Evolutionary conservation across 2,888 invertebrate species (phyloP).

Genomic region (Nephrotoma appendiculata): DNA sequence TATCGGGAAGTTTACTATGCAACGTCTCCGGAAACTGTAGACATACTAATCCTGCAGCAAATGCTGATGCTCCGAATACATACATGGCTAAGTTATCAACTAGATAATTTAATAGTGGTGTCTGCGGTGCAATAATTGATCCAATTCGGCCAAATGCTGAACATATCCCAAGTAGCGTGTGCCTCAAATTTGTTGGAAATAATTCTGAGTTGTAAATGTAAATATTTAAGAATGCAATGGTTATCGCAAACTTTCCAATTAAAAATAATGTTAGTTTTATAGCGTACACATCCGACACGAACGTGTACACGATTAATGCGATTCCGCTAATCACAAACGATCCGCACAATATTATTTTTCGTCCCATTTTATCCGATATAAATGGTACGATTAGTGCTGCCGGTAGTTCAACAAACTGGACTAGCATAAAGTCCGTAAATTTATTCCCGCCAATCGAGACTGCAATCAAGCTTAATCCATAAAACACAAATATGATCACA

Average conservation of each 20-base stretch:
- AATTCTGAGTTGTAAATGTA: conserved; percentile 57
- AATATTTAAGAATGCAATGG: conserved; percentile 48
- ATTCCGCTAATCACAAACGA: conserved; percentile 40
- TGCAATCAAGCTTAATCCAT: conserved; percentile 64
- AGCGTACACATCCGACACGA: conserved; percentile 19
- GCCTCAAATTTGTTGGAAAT: conserved; percentile 52
- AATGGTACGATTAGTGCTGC: conserved; percentile 49
- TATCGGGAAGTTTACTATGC: conserved; percentile 38
- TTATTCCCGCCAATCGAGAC: conserved; percentile 57
- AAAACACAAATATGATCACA: conserved; percentile 63
- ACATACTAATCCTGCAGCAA: conserved; percentile 36
- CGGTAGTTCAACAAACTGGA: conserved; percentile 49
- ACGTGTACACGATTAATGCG: conserved; percentile 23
- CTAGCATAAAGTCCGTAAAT: conserved; percentile 56
- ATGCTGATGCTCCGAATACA: conserved; percentile 37
- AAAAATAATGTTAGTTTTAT: conserved; percentile 32
- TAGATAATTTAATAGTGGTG: conserved; percentile 36
- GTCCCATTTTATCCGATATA: conserved; percentile 46
- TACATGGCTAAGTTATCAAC: conserved; percentile 33
- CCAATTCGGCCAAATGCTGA: conserved; percentile 56
- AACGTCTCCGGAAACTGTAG: conserved; percentile 41
- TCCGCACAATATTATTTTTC: conserved; percentile 41
- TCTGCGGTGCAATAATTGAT: conserved; percentile 54
- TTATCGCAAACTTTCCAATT: conserved; percentile 48
- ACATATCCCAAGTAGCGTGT: conserved; percentile 49